phyloP scores from a whole-genome alignment of 2,888 invertebrate species.

The Bombylius discolor region DNA sequence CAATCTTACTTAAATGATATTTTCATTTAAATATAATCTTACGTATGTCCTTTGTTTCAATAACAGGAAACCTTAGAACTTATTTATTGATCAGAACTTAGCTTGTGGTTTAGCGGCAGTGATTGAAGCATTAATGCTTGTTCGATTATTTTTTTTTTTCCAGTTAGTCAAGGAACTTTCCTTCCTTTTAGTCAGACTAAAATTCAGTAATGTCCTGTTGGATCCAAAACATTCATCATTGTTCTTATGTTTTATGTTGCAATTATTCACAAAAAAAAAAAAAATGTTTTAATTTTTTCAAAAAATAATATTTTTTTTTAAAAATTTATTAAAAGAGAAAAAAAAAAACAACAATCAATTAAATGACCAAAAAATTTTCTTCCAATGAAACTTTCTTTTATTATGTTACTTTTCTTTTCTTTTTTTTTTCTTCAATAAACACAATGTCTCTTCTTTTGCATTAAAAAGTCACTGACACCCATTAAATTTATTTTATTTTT shows the following conservation, averaged over 20 bases:
- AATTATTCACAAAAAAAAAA: slow-evolving; percentile 5
- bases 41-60: no score
- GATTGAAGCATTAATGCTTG: no score
- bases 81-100: no score
- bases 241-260: neutral
- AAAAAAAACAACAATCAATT: neutral
- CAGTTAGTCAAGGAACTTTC: no score
- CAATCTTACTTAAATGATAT: no score
- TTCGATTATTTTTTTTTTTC: no score
- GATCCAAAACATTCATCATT: slow-evolving; percentile 31
- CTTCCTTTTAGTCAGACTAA: no score
- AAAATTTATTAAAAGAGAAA: neutral
- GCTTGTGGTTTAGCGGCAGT: no score
- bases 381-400: neutral
- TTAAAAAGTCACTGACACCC: slow-evolving; percentile 31
- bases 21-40: no score
- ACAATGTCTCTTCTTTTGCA: slow-evolving; percentile 6
- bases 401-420: slow-evolving; percentile 1
- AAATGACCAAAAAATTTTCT: no score
- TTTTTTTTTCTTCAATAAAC: slow-evolving; percentile 1
- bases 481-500: slow-evolving; percentile 5
- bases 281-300: no score
- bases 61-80: no score
- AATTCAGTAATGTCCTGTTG: slow-evolving; percentile 32
- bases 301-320: neutral